Evolutionary conservation across 1,140 invertebrate genomes (phyloP), one percentile per base, ranked within the genome.

Genomic region (Caenorhabditis remanei): DNA sequence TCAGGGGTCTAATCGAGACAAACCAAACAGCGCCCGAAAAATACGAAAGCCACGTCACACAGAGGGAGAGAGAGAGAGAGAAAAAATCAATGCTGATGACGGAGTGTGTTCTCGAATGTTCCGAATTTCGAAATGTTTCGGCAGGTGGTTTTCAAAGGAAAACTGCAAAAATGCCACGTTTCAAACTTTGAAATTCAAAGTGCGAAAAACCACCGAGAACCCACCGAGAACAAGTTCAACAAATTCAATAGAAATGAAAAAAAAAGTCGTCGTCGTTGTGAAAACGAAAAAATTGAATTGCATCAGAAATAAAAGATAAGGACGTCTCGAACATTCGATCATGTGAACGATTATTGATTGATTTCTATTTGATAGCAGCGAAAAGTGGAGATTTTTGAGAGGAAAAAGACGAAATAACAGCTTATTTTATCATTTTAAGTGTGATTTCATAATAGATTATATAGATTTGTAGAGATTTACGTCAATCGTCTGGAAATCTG

Each of bases 371-470:
- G 19, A 63, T 21, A 21, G 24, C 14, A 46, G 40, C 32, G 8
- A 65, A 46, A 71, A 46, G 43, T 32, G 11, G 43, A 46, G 24
- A 71, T 40, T 11, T 13, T 11, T 65, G 7, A 13, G 61, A 65
- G 56, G n/a, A 41, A 65, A 9, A 13, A 65, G 2, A 41, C 40
- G 63, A 65, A 40, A 40, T 32, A 65, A 46, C 65, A 46, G 41
- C 65, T 71, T 71, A 71, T 71, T 71, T 16, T 41, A 71, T 43
- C 40, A 71, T 71, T 46, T 19, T 71, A 32, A 32, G 11, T 65
- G 24, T n/a, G 13, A 40, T 32, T 61, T 19, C 58, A 61, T 61
- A 19, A 61, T 61, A 21, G 13, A 61, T 24, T 8, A 19, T 61
- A 8, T 16, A 1, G n/a, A 24, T 61, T 61, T 53, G 19, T 16